Evolutionary conservation across 2,113 vertebrate genomes (phyloP).

Genomic region (Cacatua alba): DNA sequence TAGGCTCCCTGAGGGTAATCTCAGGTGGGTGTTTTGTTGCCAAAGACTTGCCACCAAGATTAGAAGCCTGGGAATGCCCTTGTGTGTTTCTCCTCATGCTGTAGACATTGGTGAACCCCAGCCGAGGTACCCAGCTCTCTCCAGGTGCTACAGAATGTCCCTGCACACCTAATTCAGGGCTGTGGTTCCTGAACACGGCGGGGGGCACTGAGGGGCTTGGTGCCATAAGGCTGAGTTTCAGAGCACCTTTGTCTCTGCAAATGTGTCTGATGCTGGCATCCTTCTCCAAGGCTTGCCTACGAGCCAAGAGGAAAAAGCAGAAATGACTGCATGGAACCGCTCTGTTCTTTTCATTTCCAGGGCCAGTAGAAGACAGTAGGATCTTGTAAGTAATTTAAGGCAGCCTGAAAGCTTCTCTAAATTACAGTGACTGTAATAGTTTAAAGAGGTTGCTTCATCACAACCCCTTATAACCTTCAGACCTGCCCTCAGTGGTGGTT

Average conservation of each 20-base stretch:
- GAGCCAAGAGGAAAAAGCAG: background rate
- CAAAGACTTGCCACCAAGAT: background rate
- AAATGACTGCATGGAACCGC: background rate
- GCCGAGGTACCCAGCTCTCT: background rate
- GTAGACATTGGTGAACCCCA: background rate
- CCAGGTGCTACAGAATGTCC: background rate
- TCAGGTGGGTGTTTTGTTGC: background rate
- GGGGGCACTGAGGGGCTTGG: background rate
- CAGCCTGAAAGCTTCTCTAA: background rate
- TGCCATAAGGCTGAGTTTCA: background rate
- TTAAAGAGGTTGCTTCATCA: slow-evolving; percentile 7
- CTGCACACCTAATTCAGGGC: background rate
- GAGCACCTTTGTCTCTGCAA: background rate
- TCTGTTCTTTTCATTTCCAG: background rate
- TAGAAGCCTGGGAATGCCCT: background rate
- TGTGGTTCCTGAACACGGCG: background rate
- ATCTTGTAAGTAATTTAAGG: background rate
- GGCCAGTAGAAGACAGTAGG: background rate
- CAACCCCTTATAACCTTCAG: background rate
- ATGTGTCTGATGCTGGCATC: background rate
- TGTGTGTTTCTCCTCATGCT: background rate
- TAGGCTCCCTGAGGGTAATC: background rate
- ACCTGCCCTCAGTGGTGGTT: background rate
- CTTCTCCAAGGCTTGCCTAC: background rate
- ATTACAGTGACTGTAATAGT: background rate